These are phyloP conservation scores for Nomada ferruginata DNA, from an alignment of 2,888 invertebrate genomes.

Conservation along the genomic window DNA sequence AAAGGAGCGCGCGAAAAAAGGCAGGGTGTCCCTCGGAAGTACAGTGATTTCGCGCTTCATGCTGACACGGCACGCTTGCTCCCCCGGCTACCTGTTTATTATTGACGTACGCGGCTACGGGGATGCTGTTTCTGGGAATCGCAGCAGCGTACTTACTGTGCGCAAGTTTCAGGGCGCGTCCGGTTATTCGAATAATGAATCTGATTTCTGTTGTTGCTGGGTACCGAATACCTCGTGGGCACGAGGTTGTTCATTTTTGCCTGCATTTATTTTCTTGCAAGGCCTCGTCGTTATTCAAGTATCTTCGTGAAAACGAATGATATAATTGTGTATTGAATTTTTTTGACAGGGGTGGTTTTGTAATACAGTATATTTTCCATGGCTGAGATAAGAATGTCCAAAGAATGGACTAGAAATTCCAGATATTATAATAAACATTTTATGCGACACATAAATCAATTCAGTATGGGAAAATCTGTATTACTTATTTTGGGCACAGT, in stretches of 20 bases:
- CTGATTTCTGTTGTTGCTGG: conserved; percentile 36
- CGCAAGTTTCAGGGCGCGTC: neutral
- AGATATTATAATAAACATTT: too few species aligned
- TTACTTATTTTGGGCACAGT: too few species aligned
- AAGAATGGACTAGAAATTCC: too few species aligned
- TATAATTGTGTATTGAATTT: neutral
- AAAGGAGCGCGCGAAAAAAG: neutral
- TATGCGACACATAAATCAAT: neutral
- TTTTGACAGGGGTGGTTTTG: too few species aligned
- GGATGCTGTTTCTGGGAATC: conserved; percentile 28
- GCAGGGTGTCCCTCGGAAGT: conserved; percentile 39
- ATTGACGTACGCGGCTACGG: conserved; percentile 23
- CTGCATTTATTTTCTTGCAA: too few species aligned
- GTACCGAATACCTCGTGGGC: neutral
- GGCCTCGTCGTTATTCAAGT: too few species aligned
- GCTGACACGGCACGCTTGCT: neutral
- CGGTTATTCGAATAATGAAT: conserved; percentile 17
- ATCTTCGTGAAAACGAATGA: too few species aligned
- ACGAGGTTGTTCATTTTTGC: neutral
- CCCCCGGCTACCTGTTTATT: conserved; percentile 46
- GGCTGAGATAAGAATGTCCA: too few species aligned
- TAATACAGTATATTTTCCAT: too few species aligned
- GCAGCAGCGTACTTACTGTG: conserved; percentile 9
- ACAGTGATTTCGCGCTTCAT: conserved; percentile 46
- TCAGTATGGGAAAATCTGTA: neutral